Conservation (phyloP, 2,797 vertebrate species). For the Propithecus perrieri region DNA sequence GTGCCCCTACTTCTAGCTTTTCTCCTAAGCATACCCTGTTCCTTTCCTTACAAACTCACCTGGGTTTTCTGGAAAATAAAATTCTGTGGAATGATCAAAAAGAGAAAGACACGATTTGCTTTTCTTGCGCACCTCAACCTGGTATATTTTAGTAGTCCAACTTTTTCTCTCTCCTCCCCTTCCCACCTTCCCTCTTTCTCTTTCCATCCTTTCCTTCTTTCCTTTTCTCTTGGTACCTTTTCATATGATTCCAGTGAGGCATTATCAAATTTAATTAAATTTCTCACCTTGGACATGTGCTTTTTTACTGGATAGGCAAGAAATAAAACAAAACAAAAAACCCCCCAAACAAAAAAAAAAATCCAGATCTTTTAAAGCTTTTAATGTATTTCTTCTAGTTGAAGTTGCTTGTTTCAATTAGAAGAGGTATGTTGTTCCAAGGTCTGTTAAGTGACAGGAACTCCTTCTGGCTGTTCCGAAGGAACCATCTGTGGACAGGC, state of each 20-base stretch:
- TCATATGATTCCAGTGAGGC: not conserved
- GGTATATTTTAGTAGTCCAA: not conserved
- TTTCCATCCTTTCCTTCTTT: not conserved
- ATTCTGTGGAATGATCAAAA: not conserved
- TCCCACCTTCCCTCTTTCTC: no score
- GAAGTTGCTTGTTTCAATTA: not conserved
- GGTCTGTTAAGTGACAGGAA: not conserved
- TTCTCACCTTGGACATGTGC: not conserved
- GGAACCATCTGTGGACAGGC: not conserved
- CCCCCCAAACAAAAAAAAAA: not conserved
- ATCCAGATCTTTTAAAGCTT: not conserved
- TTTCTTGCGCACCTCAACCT: not conserved
- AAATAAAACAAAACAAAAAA: not conserved
- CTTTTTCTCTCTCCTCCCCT: not conserved
- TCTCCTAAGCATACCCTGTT: not conserved
- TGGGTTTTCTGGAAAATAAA: not conserved
- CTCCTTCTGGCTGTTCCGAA: not conserved
- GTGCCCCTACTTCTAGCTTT: not conserved
- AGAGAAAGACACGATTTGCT: not conserved
- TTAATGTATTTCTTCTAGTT: not conserved
- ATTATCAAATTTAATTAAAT: not conserved
- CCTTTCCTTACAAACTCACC: not conserved
- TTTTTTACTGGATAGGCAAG: not conserved
- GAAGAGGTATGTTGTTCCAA: not conserved
- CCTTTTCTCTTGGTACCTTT: not conserved